A percentile compares a stretch with the other conserved stretches of the same genome.
Evolutionary conservation across 2,888 invertebrate species (phyloP).

Genomic region (Synergus gifuensis): DNA sequence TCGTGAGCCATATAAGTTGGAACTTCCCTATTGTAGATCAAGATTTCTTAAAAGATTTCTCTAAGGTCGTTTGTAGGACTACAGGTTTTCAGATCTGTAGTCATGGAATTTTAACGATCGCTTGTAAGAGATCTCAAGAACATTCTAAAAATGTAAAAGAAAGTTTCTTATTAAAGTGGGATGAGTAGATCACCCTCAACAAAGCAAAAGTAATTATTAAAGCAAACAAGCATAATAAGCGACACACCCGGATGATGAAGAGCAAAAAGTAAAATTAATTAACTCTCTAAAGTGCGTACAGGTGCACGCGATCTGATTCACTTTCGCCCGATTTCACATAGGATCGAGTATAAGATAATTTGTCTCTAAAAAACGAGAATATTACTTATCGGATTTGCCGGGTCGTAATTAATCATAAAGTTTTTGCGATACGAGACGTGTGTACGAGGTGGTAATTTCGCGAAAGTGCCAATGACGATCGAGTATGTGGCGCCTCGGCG

Average conservation of each 20-base stretch:
- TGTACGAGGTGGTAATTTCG: conserved; percentile 36
- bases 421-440: conserved; percentile 17
- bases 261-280: conserved; percentile 29
- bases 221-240: background rate
- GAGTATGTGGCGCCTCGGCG: conserved; percentile 24
- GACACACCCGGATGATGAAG: background rate
- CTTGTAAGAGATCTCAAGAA: conserved; percentile 7
- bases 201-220: background rate
- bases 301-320: conserved; percentile 37
- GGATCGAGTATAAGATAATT: conserved; percentile 16
- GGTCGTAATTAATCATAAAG: conserved; percentile 38
- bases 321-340: conserved; percentile 10
- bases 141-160: conserved; percentile 12
- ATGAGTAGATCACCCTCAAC: background rate
- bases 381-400: conserved; percentile 37
- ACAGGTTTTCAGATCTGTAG: conserved; percentile 21
- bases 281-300: conserved; percentile 21
- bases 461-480: conserved; percentile 38
- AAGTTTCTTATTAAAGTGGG: background rate
- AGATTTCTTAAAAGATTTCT: conserved; percentile 28
- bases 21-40: conserved; percentile 40
- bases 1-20: conserved; percentile 24
- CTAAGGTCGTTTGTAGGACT: conserved; percentile 28
- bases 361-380: conserved; percentile 37
- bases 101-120: conserved; percentile 30